Conservation (phyloP, 1,140 invertebrate genomes). For the Calliphora vicina region DNA sequence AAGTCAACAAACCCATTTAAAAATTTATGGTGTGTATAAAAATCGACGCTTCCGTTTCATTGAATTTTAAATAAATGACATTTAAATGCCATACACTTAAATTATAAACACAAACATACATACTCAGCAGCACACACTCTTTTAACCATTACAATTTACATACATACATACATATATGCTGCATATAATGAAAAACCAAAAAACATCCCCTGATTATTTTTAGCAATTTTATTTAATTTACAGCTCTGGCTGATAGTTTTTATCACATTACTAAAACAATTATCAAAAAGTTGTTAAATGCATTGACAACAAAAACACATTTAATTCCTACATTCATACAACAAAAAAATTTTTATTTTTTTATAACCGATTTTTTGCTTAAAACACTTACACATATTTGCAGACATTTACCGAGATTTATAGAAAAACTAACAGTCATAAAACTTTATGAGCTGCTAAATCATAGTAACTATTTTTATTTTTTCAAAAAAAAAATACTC, state of each 20-base stretch:
- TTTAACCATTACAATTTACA: neutral
- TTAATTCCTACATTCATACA: no score
- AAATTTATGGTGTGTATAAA: slow-evolving; percentile 29
- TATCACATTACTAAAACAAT: slow-evolving; percentile 30
- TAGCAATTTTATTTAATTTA: slow-evolving; percentile 14
- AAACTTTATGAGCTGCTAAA: slow-evolving; percentile 34
- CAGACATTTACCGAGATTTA: neutral
- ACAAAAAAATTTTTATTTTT: no score
- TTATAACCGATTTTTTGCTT: no score
- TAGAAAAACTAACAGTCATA: slow-evolving; percentile 4
- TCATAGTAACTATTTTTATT: slow-evolving; percentile 10
- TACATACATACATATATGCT: no score
- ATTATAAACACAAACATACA: neutral
- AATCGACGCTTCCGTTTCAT: slow-evolving; percentile 34
- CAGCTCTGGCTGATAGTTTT: neutral
- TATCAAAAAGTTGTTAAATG: slow-evolving; percentile 30
- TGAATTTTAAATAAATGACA: slow-evolving; percentile 32
- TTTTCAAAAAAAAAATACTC: neutral
- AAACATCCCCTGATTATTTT: no score
- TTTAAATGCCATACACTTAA: slow-evolving; percentile 3
- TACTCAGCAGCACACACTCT: neutral
- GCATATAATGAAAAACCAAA: no score
- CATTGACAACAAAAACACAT: neutral
- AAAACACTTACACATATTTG: no score
- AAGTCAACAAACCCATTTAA: slow-evolving; percentile 31